phyloP scores from a whole-genome alignment of 2,888 invertebrate species.

The Machimus atricapillus region DNA sequence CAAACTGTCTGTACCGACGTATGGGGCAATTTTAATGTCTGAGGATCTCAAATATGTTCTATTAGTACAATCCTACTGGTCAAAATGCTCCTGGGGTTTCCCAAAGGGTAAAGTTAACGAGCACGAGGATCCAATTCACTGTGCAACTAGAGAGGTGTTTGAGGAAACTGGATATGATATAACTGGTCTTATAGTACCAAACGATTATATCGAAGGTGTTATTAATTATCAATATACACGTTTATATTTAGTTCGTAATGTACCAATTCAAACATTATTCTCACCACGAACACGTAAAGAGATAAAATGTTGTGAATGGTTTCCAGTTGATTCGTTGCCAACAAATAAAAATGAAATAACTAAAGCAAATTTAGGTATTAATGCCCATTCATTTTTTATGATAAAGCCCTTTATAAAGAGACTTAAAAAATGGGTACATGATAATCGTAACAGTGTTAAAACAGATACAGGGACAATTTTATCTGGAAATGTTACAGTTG shows the following conservation, averaged over 20 bases:
- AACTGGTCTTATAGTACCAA: conserved; percentile 76
- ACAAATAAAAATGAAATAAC: conserved; percentile 84
- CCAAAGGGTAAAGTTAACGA: conserved; percentile 99
- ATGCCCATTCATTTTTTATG: conserved; percentile 93
- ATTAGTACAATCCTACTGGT: conserved; percentile 88
- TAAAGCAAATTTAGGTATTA: conserved; percentile 83
- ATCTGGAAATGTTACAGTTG: not conserved
- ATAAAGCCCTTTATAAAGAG: conserved; percentile 92
- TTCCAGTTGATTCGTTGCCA: conserved; percentile 84
- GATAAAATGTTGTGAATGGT: conserved; percentile 94
- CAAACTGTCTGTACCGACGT: conserved; percentile 95
- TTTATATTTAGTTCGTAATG: conserved; percentile 86
- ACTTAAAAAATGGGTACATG: conserved; percentile 75
- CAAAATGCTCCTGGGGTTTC: conserved; percentile 95
- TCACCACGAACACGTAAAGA: conserved; percentile 89
- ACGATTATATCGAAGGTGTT: conserved; percentile 85
- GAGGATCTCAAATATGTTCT: conserved; percentile 80
- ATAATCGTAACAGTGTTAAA: conserved; percentile 53
- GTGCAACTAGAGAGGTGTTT: conserved; percentile 92
- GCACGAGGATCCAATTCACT: conserved; percentile 89
- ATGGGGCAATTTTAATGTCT: conserved; percentile 92
- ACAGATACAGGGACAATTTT: not conserved
- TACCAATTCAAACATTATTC: conserved; percentile 81
- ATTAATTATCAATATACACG: conserved; percentile 91
- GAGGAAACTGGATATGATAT: conserved; percentile 99